These are phyloP conservation scores for Zaprionus lineosus DNA, from an alignment of 2,888 invertebrate species.

Conservation along the genomic window DNA sequence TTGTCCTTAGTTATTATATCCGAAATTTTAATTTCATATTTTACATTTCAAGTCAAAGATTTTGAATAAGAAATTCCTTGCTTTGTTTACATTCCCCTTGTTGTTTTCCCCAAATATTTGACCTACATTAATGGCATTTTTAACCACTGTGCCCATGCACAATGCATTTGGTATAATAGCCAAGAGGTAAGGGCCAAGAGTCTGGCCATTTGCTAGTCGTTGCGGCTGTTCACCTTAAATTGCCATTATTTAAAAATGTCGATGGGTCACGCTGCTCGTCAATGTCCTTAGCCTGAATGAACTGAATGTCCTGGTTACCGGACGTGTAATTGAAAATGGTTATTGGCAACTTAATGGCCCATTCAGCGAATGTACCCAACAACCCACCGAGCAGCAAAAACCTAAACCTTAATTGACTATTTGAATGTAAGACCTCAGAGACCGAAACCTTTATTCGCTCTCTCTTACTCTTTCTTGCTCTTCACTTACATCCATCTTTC, in stretches of 20 bases:
- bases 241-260: constrained; percentile 73
- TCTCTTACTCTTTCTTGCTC: not conserved
- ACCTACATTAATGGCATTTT: too few relatives aligned
- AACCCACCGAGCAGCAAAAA: constrained; percentile 35
- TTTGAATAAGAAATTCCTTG: too few relatives aligned
- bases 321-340: constrained; percentile 71
- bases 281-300: constrained; percentile 29
- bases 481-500: not conserved
- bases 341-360: constrained; percentile 72
- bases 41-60: too few relatives aligned
- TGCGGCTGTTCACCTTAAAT: constrained; percentile 52
- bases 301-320: constrained; percentile 4
- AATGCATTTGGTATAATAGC: constrained; percentile 34
- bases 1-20: too few relatives aligned
- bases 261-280: constrained; percentile 67
- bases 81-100: too few relatives aligned
- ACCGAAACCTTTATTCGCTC: not conserved
- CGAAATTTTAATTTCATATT: too few relatives aligned
- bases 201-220: constrained; percentile 36
- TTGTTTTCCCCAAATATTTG: too few relatives aligned
- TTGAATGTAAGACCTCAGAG: constrained; percentile 52
- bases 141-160: too few relatives aligned
- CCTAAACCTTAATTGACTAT: constrained; percentile 63
- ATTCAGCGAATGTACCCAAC: constrained; percentile 54
- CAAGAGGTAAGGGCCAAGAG: not conserved